Percentiles rank a stretch among this genome's conserved stretches.
These are phyloP conservation scores for Arbacia lixula DNA, from an alignment of 53 echinoderm and acorn worm genomes.

Conservation along the genomic window DNA sequence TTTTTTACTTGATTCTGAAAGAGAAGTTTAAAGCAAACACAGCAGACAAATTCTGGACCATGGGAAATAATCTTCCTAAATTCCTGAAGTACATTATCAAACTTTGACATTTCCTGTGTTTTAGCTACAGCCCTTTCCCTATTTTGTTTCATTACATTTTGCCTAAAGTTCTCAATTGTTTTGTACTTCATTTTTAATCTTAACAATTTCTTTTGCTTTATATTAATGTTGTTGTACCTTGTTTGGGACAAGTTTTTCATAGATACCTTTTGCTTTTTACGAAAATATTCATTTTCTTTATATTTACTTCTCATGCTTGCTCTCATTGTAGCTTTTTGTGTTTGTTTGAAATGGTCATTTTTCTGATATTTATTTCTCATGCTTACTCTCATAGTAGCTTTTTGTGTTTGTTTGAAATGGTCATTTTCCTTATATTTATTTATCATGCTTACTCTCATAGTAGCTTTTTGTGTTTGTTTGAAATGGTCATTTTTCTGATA, in stretches of 20 bases:
- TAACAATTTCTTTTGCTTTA: background rate
- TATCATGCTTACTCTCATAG: too few species aligned
- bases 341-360: background rate
- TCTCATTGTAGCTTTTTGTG: background rate
- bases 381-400: too few species aligned
- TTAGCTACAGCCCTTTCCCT: background rate
- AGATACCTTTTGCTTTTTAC: background rate
- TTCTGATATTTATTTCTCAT: background rate
- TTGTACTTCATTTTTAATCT: background rate
- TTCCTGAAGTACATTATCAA: too few species aligned
- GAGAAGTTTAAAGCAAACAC: slow-evolving; percentile 44
- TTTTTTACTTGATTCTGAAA: slow-evolving; percentile 56
- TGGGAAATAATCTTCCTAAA: slow-evolving; percentile 16
- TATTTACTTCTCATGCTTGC: too few species aligned
- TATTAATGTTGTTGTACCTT: background rate
- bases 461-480: too few species aligned
- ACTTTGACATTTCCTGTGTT: slow-evolving; percentile 3
- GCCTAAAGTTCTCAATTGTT: background rate
- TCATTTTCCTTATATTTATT: slow-evolving; percentile 1
- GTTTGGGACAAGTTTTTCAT: background rate
- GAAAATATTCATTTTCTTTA: background rate
- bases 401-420: background rate
- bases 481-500: too few species aligned
- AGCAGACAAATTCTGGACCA: slow-evolving; percentile 61
- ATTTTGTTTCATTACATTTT: background rate